Conservation (phyloP, 2,888 invertebrate genomes). For the Hydriomena furcata region DNA sequence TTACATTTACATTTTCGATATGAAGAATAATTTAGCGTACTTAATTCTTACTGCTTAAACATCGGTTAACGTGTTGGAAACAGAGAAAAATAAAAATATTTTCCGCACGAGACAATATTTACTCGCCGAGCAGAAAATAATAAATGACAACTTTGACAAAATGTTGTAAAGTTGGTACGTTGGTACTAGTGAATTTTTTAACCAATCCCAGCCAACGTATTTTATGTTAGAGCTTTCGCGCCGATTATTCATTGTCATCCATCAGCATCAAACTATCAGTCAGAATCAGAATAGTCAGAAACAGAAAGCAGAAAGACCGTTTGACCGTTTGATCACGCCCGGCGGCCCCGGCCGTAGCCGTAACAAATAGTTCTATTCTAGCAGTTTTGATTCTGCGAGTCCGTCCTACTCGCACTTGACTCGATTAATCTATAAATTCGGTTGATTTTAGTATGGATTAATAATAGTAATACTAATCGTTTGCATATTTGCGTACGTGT, state of each 20-base stretch:
- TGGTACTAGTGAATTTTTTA: slow-evolving; percentile 63
- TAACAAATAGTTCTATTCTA: too few relatives aligned
- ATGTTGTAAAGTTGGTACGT: slow-evolving; percentile 71
- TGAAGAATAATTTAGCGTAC: slow-evolving; percentile 46
- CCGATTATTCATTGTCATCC: slow-evolving; percentile 68
- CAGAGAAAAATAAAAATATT: slow-evolving; percentile 73
- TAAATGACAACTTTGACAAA: slow-evolving; percentile 74
- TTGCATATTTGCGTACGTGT: too few relatives aligned
- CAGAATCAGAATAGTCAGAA: too few relatives aligned
- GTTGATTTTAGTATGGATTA: too few relatives aligned
- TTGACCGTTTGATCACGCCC: too few relatives aligned
- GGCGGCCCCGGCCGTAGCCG: too few relatives aligned
- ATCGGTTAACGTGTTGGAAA: slow-evolving; percentile 59
- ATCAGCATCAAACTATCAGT: too few relatives aligned
- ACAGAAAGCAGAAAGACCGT: too few relatives aligned
- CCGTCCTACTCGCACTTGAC: too few relatives aligned
- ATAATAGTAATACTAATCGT: too few relatives aligned
- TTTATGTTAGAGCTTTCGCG: slow-evolving; percentile 72
- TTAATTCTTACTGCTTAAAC: slow-evolving; percentile 54
- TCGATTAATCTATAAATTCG: too few relatives aligned
- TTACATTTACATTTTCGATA: slow-evolving; percentile 54
- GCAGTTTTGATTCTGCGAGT: too few relatives aligned
- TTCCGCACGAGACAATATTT: slow-evolving; percentile 72
- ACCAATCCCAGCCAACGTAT: slow-evolving; percentile 58
- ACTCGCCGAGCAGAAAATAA: slow-evolving; percentile 58